Base-by-base conservation (phyloP, 2,797 vertebrate genomes). In the Tapera naevia region DNA sequence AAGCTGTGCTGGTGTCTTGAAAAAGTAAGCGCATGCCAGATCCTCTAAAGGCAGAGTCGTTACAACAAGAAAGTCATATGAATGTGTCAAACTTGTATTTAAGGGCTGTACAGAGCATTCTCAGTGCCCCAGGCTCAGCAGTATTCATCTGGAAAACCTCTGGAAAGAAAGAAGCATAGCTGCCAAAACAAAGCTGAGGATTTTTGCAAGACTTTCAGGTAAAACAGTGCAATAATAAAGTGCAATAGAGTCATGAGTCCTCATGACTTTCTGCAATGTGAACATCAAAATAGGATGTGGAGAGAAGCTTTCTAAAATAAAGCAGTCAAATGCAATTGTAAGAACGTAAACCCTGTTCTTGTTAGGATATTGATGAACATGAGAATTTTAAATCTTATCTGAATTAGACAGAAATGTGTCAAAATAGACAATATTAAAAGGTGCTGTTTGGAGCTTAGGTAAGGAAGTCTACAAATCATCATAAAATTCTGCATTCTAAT, bases 171-270 rank as follows among this genome's bases (percentile, higher is more conserved):
- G 39, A 23, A 53, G 10, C 5, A 3, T 5, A 10, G 28, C 16
- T 48, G 67, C 2, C 5, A 4, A 71, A 28, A 30, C 15, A 8
- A 35, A 51, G 35, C 54, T 1, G 0, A 39, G 25, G 13, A 7
- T 54, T 86, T 65, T 54, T 3, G 1, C 5, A 10, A 16, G 64
- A 32, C 39, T 57, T 45, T 32, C 13, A 2, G 27, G 7, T 25
- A 50, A 11, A 45, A 11, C 3, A 1, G 23, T 9, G 0, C 13
- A 5, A 7, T 57, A 46, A 9, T 11, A 9, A n/a, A n/a, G n/a
- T n/a, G n/a, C 8, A 35, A 4, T 3, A 21, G 14, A 28, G 18
- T 11, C 1, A 0, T 17, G 32, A n/a, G 8, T 7, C 7, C 46
- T 67, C 10, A 27, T 15, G 41, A 15, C 7, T 16, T 32, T 53